These are phyloP conservation scores for Albula glossodonta DNA, from an alignment of 2,113 vertebrate species.

Conservation along the genomic window DNA sequence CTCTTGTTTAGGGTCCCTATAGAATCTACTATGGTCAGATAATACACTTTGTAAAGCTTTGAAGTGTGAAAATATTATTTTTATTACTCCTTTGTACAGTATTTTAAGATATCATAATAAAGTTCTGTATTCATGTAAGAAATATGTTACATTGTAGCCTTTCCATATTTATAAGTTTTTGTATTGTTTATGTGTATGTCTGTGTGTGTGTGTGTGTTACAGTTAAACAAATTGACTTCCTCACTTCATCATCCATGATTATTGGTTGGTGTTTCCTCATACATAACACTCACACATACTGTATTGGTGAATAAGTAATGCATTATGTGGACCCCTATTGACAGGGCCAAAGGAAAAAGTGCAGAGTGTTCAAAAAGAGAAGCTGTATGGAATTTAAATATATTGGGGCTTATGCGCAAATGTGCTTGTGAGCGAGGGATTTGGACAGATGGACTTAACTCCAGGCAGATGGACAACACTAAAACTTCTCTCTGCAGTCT, in stretches of 20 bases:
- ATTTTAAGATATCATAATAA: constrained; percentile 22
- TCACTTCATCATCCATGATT: too few relatives aligned
- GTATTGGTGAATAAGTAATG: too few relatives aligned
- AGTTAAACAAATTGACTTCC: too few relatives aligned
- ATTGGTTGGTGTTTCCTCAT: too few relatives aligned
- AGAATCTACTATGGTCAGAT: not conserved
- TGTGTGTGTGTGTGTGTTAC: not conserved
- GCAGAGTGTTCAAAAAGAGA: too few relatives aligned
- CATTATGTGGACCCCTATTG: too few relatives aligned
- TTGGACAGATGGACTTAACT: not conserved
- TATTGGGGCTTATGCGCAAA: too few relatives aligned
- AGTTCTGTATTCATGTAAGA: constrained; percentile 19
- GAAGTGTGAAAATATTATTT: constrained; percentile 14
- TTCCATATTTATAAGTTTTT: not conserved
- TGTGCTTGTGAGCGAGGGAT: not conserved
- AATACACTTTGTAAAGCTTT: constrained; percentile 11
- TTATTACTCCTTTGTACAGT: constrained; percentile 24
- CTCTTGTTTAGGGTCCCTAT: not conserved
- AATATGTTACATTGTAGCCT: not conserved
- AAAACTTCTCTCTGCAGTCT: not conserved
- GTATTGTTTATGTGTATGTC: not conserved
- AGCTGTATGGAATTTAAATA: too few relatives aligned
- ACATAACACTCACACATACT: too few relatives aligned
- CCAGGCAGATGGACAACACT: not conserved
- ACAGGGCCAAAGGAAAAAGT: too few relatives aligned